Evolutionary conservation across 2,888 invertebrate species (phyloP).

Genomic region (Steinernema scapterisci): DNA sequence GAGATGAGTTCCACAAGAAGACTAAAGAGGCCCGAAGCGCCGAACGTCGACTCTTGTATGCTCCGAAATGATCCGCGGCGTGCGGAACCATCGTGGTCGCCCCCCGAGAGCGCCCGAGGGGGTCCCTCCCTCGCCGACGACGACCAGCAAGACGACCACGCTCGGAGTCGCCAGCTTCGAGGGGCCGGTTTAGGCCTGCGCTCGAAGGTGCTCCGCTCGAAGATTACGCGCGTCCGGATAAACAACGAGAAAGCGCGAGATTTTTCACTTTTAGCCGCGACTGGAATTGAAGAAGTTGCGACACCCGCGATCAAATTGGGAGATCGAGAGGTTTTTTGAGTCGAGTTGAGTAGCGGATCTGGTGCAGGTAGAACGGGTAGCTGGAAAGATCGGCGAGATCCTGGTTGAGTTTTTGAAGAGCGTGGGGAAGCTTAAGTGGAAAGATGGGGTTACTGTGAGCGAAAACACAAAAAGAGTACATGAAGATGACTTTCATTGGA

Average conservation of each 20-base stretch:
- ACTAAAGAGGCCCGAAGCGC: slow-evolving; percentile 32
- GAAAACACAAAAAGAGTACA: no score
- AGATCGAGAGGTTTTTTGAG: slow-evolving; percentile 10
- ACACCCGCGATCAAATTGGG: not conserved
- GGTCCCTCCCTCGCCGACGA: slow-evolving; percentile 18
- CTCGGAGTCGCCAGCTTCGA: slow-evolving; percentile 6
- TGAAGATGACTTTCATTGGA: no score
- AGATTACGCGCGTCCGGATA: slow-evolving; percentile 33
- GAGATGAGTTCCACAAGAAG: not conserved
- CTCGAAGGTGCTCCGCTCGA: slow-evolving; percentile 13
- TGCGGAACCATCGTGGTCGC: slow-evolving; percentile 28
- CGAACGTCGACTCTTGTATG: slow-evolving; percentile 26
- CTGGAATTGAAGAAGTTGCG: slow-evolving; percentile 3
- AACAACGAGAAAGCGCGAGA: slow-evolving; percentile 27
- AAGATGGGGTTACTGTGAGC: no score
- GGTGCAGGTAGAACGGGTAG: no score
- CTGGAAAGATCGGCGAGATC: not conserved
- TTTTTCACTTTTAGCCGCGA: slow-evolving; percentile 31
- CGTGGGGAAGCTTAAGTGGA: not conserved
- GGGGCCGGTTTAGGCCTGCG: slow-evolving; percentile 15
- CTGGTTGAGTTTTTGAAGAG: not conserved
- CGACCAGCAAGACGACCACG: no score
- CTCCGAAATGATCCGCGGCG: slow-evolving; percentile 27
- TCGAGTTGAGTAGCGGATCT: slow-evolving; percentile 7
- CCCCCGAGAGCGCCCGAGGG: slow-evolving; percentile 28